Conservation (phyloP, 2,113 vertebrate species). For the Neodon shergylaensis region DNA sequence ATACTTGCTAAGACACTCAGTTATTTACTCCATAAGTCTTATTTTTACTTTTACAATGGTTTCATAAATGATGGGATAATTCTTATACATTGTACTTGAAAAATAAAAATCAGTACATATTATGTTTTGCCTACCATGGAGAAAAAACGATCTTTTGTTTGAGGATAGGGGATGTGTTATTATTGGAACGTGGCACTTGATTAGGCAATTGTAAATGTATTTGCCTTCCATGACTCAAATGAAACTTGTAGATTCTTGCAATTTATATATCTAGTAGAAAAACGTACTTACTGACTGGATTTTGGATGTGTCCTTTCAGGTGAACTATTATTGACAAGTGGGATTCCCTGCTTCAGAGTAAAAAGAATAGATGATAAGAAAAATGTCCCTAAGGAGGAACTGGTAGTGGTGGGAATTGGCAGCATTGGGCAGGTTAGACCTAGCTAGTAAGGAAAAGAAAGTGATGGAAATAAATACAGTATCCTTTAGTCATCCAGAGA, state of each 20-base stretch:
- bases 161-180: constrained; percentile 4
- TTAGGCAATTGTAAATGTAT: background rate
- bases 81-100: constrained; percentile 42
- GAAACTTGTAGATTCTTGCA: background rate
- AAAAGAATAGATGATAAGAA: background rate
- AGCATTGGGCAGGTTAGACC: background rate
- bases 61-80: constrained; percentile 56
- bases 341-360: background rate
- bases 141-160: constrained; percentile 16
- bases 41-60: constrained; percentile 61
- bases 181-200: background rate
- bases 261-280: background rate
- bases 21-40: constrained; percentile 63
- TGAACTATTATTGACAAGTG: background rate
- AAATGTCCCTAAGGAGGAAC: background rate
- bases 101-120: constrained; percentile 26
- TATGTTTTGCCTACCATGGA: constrained; percentile 15
- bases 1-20: constrained; percentile 39
- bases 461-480: background rate
- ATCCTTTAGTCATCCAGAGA: background rate
- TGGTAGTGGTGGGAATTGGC: background rate
- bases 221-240: background rate
- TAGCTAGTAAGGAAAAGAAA: background rate
- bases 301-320: background rate
- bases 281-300: background rate